Evolutionary conservation across 1,140 invertebrate species (phyloP), one percentile per base, ranked within the genome.

Genomic region (Drosophila orena): DNA sequence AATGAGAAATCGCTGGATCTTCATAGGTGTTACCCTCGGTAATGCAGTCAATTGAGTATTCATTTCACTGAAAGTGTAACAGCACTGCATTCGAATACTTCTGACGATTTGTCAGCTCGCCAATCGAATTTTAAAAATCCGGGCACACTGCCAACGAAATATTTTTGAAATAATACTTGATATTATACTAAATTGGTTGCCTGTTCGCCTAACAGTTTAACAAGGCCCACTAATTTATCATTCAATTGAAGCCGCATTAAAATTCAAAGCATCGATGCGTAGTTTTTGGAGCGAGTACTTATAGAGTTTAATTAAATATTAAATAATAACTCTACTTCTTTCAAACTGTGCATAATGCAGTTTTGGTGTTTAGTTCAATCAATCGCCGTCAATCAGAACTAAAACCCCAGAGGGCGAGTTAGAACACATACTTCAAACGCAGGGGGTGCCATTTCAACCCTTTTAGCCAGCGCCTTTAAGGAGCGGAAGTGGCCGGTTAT

Each of bases 1-100:
- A 74, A 57, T 57, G 37, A 46, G 50, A 77, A 77, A 66, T 76
- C 54, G 40, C 37, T 17, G 47, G 72, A 65, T 76, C 66, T 76
- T 52, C 27, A 37, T 55, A 59, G 57, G 49, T 73, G 55, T 37
- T 27, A 49, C 61, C 17, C 30, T 30, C 7, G 62, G 15, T 35
- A 59, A 68, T 86, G 79, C 84, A 88, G 58, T 76, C 83, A 86
- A 86, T 86, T 86, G 83, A 88, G 84, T 86, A 83, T 78, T 60
- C 60, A 71, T 69, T 70, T 65, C 43, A 56, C 42, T 20, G 53
- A 47, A 68, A 68, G 55, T 60, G 61, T 66, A 72, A 77, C 59
- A 72, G 38, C 43, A 57, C 47, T 59, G 61, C 50, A 42, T 42
- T 38, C 65, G 79, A 22, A 38, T 38, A 53, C 52, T 60, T 44